phyloP scores from a whole-genome alignment of 2,113 vertebrate species.

The Tragelaphus imberbis region DNA sequence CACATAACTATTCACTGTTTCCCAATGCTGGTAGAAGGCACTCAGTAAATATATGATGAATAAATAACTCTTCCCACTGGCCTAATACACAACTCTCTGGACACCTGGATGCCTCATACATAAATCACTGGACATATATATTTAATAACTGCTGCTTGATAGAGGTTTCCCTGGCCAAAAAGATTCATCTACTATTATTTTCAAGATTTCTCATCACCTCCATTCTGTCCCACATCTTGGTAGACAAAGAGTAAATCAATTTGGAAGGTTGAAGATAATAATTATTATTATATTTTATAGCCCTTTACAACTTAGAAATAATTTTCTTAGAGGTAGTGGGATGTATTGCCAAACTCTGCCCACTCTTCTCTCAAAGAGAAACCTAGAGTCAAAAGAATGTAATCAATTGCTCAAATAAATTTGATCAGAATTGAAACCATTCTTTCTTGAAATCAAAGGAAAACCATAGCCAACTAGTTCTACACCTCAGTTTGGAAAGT shows the following conservation, averaged over 20 bases:
- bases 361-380: constrained; percentile 1
- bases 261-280: not conserved
- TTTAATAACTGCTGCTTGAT: not conserved
- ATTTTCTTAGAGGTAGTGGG: not conserved
- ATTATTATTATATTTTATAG: constrained; percentile 8
- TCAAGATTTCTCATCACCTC: not conserved
- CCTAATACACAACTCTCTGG: not conserved
- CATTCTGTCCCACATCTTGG: not conserved
- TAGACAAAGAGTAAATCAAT: not conserved
- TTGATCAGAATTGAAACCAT: constrained; percentile 22
- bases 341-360: constrained; percentile 28
- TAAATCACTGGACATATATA: not conserved
- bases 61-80: not conserved
- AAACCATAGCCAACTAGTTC: not conserved
- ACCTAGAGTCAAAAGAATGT: constrained; percentile 36
- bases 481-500: not conserved
- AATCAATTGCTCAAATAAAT: constrained; percentile 16
- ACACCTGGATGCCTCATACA: not conserved
- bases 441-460: not conserved
- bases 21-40: not conserved
- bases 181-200: not conserved
- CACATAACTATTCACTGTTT: not conserved
- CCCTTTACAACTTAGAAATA: constrained; percentile 25
- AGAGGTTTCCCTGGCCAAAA: not conserved
- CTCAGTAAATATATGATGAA: not conserved